Conservation (phyloP, 2,113 vertebrate genomes). For the Spea bombifrons region DNA sequence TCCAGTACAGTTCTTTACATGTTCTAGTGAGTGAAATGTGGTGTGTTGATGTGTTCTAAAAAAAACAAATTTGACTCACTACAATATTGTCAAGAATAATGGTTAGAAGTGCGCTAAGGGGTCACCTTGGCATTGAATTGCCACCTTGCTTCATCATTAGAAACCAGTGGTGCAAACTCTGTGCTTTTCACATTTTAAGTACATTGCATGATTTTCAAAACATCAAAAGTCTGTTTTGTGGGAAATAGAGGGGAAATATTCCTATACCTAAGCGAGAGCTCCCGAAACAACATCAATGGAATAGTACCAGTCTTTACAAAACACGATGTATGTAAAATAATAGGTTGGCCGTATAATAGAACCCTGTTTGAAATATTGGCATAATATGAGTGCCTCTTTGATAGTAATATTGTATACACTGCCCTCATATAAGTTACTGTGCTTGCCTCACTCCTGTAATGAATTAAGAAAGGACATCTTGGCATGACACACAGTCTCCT, state of each 20-base stretch:
- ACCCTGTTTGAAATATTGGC: conserved; percentile 30
- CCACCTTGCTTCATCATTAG: not conserved
- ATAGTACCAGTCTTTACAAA: not conserved
- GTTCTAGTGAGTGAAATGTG: too few relatives aligned
- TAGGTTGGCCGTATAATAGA: conserved; percentile 21
- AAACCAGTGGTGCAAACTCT: not conserved
- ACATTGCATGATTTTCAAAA: not conserved
- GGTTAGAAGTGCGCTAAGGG: too few relatives aligned
- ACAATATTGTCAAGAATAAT: too few relatives aligned
- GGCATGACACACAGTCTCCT: conserved; percentile 21
- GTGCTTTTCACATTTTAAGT: not conserved
- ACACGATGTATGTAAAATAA: conserved; percentile 13
- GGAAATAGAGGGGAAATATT: not conserved
- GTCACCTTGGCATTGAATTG: not conserved
- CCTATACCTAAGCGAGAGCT: not conserved
- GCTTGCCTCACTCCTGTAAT: conserved; percentile 16
- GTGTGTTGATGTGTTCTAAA: too few relatives aligned
- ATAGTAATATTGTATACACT: conserved; percentile 8
- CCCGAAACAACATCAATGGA: conserved; percentile 3
- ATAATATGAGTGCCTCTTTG: conserved; percentile 31
- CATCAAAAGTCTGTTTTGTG: not conserved
- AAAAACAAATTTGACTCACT: too few relatives aligned
- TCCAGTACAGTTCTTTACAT: too few relatives aligned
- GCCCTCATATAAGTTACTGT: conserved; percentile 22
- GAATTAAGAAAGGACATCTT: conserved; percentile 27